A percentile compares a stretch with the other conserved stretches of the same genome.
Evolutionary conservation across 2,888 invertebrate species (phyloP).

Genomic region (Perithous albicinctus): DNA sequence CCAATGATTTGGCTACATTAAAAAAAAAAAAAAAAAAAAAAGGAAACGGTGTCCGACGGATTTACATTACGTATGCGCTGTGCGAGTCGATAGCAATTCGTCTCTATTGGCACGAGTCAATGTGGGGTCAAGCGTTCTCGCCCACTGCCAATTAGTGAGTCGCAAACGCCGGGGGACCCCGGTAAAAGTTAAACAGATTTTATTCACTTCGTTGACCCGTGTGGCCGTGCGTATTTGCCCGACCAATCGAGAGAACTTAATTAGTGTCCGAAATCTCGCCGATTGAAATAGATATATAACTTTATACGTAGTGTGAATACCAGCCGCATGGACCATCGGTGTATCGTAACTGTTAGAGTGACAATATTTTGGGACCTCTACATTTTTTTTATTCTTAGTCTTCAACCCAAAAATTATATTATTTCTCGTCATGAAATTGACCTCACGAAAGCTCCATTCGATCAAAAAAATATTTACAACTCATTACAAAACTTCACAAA

Average conservation of each 20-base stretch:
- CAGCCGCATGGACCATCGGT: conserved; percentile 10
- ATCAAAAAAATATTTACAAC: too few species aligned
- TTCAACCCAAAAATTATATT: too few species aligned
- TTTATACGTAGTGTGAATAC: conserved; percentile 33
- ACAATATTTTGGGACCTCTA: too few species aligned
- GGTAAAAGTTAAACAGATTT: conserved; percentile 81
- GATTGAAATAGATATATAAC: conserved; percentile 71
- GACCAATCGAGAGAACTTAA: conserved; percentile 72
- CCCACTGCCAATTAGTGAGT: conserved; percentile 82
- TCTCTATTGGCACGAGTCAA: conserved; percentile 82
- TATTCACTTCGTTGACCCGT: conserved; percentile 82
- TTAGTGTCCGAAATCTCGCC: conserved; percentile 73
- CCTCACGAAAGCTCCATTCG: too few species aligned
- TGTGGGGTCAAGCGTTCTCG: conserved; percentile 82
- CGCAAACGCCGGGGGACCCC: conserved; percentile 70
- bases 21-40: conserved; percentile 39
- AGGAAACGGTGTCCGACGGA: conserved; percentile 41
- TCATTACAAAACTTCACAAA: too few species aligned
- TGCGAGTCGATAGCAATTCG: conserved; percentile 81
- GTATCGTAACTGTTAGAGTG: conserved; percentile 2
- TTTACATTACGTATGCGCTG: conserved; percentile 81
- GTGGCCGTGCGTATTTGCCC: conserved; percentile 67
- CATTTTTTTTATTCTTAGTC: too few species aligned
- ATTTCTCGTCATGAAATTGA: too few species aligned
- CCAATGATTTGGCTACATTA: not conserved